These are phyloP conservation scores for Scarus forsteni DNA, from an alignment of 2,797 vertebrate species.

Conservation along the genomic window DNA sequence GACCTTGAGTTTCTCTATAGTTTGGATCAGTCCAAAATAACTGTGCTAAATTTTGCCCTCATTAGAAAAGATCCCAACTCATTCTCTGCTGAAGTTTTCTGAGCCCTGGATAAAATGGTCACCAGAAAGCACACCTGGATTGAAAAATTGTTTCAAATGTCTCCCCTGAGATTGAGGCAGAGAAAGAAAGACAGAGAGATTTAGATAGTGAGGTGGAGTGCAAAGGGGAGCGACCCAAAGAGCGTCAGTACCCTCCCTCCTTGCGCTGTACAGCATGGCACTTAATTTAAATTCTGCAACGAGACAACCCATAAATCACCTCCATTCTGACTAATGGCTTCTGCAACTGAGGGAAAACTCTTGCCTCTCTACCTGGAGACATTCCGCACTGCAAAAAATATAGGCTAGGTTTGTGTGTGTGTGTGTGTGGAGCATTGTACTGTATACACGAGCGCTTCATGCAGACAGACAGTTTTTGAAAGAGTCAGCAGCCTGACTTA, in stretches of 20 bases:
- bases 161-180: conserved; percentile 51
- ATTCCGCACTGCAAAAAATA: conserved; percentile 74
- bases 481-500: conserved; percentile 74
- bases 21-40: background rate
- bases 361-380: conserved; percentile 78
- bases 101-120: conserved; percentile 53
- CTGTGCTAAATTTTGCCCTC: conserved; percentile 23
- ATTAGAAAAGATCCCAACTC: conserved; percentile 36
- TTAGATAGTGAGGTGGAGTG: conserved; percentile 52
- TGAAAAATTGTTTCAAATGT: conserved; percentile 63
- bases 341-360: conserved; percentile 84
- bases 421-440: conserved; percentile 1
- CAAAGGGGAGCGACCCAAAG: conserved; percentile 73
- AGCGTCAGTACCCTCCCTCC: conserved; percentile 56
- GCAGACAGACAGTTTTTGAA: conserved; percentile 67
- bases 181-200: conserved; percentile 15
- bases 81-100: conserved; percentile 52
- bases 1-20: conserved; percentile 56
- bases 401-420: conserved; percentile 47
- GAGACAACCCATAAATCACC: conserved; percentile 89
- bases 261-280: conserved; percentile 74
- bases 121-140: conserved; percentile 71
- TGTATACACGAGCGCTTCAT: conserved; percentile 32
- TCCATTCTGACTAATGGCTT: conserved; percentile 88
- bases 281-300: conserved; percentile 88